Percentiles rank a stretch among this genome's conserved stretches.
Evolutionary conservation across 2,113 vertebrate genomes (phyloP).

Genomic region (Ia io): DNA sequence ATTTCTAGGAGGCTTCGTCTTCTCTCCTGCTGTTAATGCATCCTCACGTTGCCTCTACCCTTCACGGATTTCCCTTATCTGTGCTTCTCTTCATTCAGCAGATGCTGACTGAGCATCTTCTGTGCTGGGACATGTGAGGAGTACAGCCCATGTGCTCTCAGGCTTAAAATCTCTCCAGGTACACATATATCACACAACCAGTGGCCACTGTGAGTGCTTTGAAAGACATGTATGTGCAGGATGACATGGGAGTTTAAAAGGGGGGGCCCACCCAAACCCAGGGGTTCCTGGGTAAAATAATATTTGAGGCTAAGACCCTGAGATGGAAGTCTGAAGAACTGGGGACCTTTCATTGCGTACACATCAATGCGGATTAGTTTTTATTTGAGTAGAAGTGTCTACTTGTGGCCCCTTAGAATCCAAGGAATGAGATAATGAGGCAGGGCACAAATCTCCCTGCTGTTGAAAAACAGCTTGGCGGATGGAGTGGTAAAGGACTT

Average conservation of each 20-base stretch:
- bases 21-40: neutral
- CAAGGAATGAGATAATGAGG: neutral
- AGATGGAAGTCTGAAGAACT: neutral
- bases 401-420: neutral
- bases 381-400: neutral
- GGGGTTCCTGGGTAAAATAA: neutral
- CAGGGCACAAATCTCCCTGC: neutral
- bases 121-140: neutral
- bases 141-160: neutral
- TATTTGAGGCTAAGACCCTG: neutral
- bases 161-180: neutral
- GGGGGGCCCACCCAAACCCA: neutral
- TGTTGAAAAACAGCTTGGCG: neutral
- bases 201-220: neutral
- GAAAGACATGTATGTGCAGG: neutral
- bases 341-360: neutral
- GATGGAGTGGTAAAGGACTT: neutral
- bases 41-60: neutral
- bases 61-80: neutral
- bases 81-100: neutral
- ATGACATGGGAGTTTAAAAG: neutral
- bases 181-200: neutral
- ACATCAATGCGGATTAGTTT: neutral
- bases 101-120: neutral
- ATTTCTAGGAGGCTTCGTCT: neutral